Evolutionary conservation across 2,113 vertebrate genomes (phyloP).

Genomic region (Cathartes aura): DNA sequence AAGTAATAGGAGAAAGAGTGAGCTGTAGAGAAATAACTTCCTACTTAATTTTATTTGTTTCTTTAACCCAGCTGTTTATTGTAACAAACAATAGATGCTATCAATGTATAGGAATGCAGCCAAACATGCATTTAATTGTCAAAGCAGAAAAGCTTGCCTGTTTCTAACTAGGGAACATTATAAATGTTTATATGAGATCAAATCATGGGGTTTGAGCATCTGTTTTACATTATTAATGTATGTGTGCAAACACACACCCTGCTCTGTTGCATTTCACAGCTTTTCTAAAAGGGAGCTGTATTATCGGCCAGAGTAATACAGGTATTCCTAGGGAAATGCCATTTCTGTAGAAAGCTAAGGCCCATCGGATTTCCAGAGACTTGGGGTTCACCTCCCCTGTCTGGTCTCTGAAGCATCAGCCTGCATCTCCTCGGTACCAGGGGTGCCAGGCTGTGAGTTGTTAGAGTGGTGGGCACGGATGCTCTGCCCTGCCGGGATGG

Average conservation of each 20-base stretch:
- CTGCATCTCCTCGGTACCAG: background rate
- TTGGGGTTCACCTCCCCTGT: background rate
- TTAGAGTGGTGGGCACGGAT: fast-evolving
- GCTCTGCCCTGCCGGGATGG: background rate
- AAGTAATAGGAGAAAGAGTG: background rate
- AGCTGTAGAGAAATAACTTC: background rate
- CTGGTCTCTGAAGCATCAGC: background rate
- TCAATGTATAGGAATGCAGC: background rate
- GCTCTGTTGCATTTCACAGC: background rate
- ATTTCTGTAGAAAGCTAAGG: background rate
- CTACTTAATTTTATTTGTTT: background rate
- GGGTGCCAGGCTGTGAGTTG: background rate
- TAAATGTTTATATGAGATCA: background rate
- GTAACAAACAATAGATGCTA: background rate
- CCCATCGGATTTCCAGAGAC: background rate
- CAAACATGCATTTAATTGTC: background rate
- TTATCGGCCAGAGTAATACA: background rate
- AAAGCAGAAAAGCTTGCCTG: background rate
- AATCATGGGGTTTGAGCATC: background rate
- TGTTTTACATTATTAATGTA: background rate
- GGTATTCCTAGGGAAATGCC: background rate
- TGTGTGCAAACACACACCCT: background rate
- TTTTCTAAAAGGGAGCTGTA: background rate
- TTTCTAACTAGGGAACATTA: background rate
- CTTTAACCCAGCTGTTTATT: background rate